Evolutionary conservation across 2,797 vertebrate species (phyloP), one percentile per base, ranked within the genome.

Genomic region (Coilia nasus): DNA sequence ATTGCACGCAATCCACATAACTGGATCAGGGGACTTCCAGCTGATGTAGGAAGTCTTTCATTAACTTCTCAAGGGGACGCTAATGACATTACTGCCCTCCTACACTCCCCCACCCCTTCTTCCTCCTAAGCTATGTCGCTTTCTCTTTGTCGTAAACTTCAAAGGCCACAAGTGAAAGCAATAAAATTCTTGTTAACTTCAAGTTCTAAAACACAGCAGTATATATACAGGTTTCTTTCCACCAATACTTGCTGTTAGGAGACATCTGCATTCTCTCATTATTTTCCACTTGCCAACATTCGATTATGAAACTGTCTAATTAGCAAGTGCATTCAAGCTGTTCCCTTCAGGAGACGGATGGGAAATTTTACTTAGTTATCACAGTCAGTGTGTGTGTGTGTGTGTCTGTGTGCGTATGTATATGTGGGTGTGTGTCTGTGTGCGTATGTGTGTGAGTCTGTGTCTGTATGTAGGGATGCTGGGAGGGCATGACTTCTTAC

Each of bases 121-220:
- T 21, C 71, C 41, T 78, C 31, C 31, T 19, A 19, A 35, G 17
- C 17, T 21, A 41, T 15, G 19, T 21, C 31, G 19, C 71, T 7
- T 15, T 44, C 19, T 78, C 28, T 35, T 17, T 71, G 64, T 17
- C 28, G 64, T 71, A 41, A 78, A 78, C 71, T 44, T 78, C 71
- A 44, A 78, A 78, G 71, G 35, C 35, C 71, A 9, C 31, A 44
- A 78, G 71, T 44, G 71, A 78, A 78, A 78, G 35, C 71, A 41
- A 44, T 78, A 78, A 78, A 75, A 75, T 3, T 19, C 67, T 75
- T 6, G 17, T 75, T 75, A 75, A 41, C 67, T 75, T 15, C 67
- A 41, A 75, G 28, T 75, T 41, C 15, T 75, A 75, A 41, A 17
- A 44, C 31, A 17, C 50, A 78, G 15, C 0, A 19, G 71, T 44